Conservation (phyloP, 2,113 vertebrate genomes). For the Rhizomys pruinosus region DNA sequence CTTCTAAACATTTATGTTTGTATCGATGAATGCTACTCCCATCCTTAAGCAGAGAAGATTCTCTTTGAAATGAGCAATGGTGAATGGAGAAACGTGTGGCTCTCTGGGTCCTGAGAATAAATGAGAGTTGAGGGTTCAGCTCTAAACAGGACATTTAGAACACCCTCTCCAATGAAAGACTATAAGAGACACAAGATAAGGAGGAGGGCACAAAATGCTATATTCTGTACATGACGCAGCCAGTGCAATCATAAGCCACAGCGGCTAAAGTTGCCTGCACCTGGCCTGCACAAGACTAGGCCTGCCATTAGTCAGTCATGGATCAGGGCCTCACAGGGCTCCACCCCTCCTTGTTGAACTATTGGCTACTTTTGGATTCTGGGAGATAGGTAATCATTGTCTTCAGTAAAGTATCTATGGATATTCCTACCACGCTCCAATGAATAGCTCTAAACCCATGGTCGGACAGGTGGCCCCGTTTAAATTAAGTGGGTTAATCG, state of each 20-base stretch:
- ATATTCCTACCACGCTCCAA: background rate
- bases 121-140: background rate
- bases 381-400: background rate
- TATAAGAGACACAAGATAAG: background rate
- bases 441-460: background rate
- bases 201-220: background rate
- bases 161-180: background rate
- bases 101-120: background rate
- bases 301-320: background rate
- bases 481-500: no score
- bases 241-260: no score
- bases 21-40: background rate
- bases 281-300: background rate
- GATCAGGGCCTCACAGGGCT: background rate
- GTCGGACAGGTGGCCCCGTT: background rate
- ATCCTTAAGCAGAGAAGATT: background rate
- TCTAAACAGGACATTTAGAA: no score
- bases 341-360: background rate
- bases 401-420: background rate
- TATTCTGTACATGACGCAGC: background rate
- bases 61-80: background rate
- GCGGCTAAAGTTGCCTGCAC: background rate
- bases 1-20: background rate
- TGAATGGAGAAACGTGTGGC: background rate
- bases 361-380: background rate